Percentiles rank a stretch among this genome's conserved stretches.
Conservation (phyloP, 1,140 invertebrate species). For the Probaryconus sp. region DNA sequence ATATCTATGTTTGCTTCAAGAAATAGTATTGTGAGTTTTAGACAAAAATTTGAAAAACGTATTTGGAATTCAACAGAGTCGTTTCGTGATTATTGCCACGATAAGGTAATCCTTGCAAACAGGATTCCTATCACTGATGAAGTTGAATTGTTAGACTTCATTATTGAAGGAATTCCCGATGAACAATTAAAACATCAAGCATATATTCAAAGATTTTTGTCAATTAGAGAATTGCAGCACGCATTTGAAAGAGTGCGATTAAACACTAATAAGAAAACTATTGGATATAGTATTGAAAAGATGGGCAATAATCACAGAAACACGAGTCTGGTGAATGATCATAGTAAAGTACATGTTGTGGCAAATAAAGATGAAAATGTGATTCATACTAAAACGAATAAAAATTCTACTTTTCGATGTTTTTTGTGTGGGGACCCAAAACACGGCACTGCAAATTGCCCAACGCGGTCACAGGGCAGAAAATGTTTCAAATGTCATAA, state of each 20-base stretch:
- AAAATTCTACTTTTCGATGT: too few relatives aligned
- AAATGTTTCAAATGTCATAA: too few relatives aligned
- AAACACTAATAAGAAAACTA: too few relatives aligned
- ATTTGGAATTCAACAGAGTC: constrained; percentile 18
- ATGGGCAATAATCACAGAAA: too few relatives aligned
- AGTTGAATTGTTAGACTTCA: constrained; percentile 25
- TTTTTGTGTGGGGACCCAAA: too few relatives aligned
- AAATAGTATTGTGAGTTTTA: not conserved
- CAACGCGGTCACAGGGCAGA: too few relatives aligned
- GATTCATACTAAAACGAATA: too few relatives aligned
- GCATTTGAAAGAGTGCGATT: constrained; percentile 28
- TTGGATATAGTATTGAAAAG: too few relatives aligned
- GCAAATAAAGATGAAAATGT: too few relatives aligned
- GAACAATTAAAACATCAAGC: constrained; percentile 20
- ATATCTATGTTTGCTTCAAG: constrained; percentile 26
- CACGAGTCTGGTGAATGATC: too few relatives aligned
- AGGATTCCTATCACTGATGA: constrained; percentile 14
- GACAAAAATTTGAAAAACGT: constrained; percentile 35
- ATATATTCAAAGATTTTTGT: constrained; percentile 10
- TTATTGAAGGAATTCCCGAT: constrained; percentile 36
- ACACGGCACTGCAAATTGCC: too few relatives aligned
- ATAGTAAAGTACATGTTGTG: too few relatives aligned
- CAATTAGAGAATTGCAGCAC: not conserved
- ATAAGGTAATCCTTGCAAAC: constrained; percentile 48
- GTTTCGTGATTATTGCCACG: constrained; percentile 43